Evolutionary conservation across 2,113 vertebrate species (phyloP).

Genomic region (Anser brachyrhynchus): DNA sequence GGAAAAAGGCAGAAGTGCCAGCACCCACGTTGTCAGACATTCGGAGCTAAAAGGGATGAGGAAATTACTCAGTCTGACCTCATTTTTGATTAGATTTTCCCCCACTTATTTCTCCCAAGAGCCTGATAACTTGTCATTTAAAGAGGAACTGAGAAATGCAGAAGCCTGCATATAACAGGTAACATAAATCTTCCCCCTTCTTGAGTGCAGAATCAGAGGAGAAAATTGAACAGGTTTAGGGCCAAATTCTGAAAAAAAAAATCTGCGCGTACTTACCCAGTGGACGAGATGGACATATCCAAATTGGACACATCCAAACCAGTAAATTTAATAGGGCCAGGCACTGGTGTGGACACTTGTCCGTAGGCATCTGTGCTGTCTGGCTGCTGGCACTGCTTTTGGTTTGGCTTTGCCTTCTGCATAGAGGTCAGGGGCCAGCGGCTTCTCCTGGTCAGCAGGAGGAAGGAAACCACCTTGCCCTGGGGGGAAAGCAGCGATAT

Average conservation of each 20-base stretch:
- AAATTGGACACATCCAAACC: neutral
- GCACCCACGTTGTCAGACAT: neutral
- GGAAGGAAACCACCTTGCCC: neutral
- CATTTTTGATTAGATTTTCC: neutral
- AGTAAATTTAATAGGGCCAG: neutral
- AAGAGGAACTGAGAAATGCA: neutral
- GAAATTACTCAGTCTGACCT: neutral
- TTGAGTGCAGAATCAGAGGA: neutral
- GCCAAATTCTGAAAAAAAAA: neutral
- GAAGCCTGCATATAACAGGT: neutral
- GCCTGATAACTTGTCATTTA: neutral
- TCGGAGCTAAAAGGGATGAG: neutral
- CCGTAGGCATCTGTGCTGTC: neutral
- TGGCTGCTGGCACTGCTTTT: neutral
- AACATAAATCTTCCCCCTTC: neutral
- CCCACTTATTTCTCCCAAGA: neutral
- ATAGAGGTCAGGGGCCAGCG: neutral
- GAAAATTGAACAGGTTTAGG: neutral
- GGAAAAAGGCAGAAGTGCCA: neutral
- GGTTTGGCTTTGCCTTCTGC: neutral
- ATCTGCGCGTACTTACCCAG: fast-evolving
- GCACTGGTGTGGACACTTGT: neutral
- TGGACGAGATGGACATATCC: too few relatives aligned
- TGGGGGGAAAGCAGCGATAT: neutral
- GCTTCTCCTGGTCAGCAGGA: neutral